phyloP scores from a whole-genome alignment of 2,888 invertebrate species.

The Drosophila eohydei region DNA sequence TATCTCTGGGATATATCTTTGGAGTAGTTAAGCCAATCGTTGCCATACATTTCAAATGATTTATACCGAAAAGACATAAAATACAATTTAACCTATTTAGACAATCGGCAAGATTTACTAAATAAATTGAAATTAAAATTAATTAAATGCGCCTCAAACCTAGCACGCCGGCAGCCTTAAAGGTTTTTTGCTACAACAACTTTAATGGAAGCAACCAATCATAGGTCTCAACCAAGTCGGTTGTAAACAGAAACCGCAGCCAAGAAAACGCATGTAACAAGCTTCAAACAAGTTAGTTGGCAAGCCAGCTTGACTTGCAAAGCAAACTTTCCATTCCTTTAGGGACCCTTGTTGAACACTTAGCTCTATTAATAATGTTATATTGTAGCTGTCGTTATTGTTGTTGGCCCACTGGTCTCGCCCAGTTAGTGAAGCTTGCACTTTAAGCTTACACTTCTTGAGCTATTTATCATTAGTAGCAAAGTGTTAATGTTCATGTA shows the following conservation, averaged over 20 bases:
- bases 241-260: conserved; percentile 23
- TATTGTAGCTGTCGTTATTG: conserved; percentile 31
- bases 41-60: conserved; percentile 33
- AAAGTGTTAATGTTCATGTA: conserved; percentile 53
- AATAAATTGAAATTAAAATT: conserved; percentile 14
- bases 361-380: conserved; percentile 37
- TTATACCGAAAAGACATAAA: conserved; percentile 15
- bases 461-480: conserved; percentile 45
- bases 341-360: conserved; percentile 18
- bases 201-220: conserved; percentile 5
- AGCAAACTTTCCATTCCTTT: conserved; percentile 18
- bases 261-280: conserved; percentile 24
- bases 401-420: conserved; percentile 15
- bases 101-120: neutral
- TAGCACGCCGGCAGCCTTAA: neutral
- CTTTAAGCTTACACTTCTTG: conserved; percentile 21
- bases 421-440: conserved; percentile 20
- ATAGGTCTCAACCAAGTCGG: neutral
- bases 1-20: conserved; percentile 37
- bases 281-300: conserved; percentile 28
- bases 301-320: conserved; percentile 28
- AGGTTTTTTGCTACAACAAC: neutral
- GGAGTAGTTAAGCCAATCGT: conserved; percentile 23
- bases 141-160: conserved; percentile 5
- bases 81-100: conserved; percentile 5